Base-by-base conservation (phyloP, 2,888 invertebrate species). In the Criorhina ranunculi region DNA sequence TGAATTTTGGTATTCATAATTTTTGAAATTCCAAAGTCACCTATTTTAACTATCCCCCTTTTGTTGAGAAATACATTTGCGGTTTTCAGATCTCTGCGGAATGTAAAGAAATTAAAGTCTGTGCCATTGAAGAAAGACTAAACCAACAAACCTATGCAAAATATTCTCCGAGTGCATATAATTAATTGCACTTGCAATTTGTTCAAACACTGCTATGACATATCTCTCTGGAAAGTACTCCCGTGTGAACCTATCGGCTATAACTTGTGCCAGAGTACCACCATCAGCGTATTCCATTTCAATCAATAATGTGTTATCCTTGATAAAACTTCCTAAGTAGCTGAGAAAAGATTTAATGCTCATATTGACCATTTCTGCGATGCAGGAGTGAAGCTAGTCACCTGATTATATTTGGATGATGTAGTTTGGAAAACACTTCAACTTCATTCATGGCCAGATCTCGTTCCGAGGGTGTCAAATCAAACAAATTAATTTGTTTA, bases 241-340 rank as follows among this genome's bases (percentile, higher is more conserved):
- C 89, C 89, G 89, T 5, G 87, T 86, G 35, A 93, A 92, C 29
- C 93, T 92, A 46, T 92, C 92, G 29, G 93, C 91, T 46, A 96
- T 92, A 85, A 94, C 93, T 88, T 95, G 95, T 0, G 95, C 93
- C 80, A 96, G 90, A 2, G 95, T 96, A 8, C 95, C 96, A 15
- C 95, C 95, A 89, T 96, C 95, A 2, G 95, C 96, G 89, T 95
- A 96, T 89, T 96, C 96, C 95, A 96, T 96, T 91, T 96, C 95
- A 83, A 96, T 96, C 90, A 95, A 93, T 24, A 96, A 90, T 2
- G 94, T 93, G 8, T 95, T 95, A 87, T 95, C 95, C 88, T 94
- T 94, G 88, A 95, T 95, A 89, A 95, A 95, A 88, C 95, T 95
- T 86, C 96, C 95, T 88, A 94, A 93, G 89, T 96, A 96, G 88